phyloP scores from a whole-genome alignment of 2,888 invertebrate species.

The Lottia gigantea region DNA sequence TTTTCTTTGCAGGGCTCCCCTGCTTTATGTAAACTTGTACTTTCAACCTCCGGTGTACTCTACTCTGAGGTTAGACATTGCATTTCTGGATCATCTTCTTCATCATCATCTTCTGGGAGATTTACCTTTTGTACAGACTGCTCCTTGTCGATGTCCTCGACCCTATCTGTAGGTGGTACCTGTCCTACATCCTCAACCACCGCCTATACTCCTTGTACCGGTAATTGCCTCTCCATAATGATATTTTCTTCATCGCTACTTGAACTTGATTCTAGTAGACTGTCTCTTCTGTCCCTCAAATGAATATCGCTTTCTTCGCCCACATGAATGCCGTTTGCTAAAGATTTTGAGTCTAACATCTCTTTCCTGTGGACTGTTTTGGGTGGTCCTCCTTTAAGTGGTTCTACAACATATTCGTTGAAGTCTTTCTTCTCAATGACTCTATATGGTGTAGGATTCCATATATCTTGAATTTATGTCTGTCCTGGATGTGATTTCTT shows the following conservation, averaged over 20 bases:
- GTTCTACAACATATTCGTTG: background rate
- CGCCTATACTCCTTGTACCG: background rate
- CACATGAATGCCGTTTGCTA: too few relatives aligned
- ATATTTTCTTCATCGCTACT: too few relatives aligned
- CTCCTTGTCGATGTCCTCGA: background rate
- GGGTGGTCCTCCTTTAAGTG: background rate
- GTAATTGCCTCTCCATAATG: too few relatives aligned
- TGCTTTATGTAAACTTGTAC: conserved; percentile 8
- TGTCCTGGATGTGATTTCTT: background rate
- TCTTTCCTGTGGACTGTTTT: too few relatives aligned
- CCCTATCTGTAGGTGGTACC: background rate
- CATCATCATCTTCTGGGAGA: background rate
- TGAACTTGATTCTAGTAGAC: too few relatives aligned
- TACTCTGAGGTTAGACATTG: too few relatives aligned
- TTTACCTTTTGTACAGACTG: background rate
- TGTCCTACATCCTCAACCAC: background rate
- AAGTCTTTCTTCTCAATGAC: background rate
- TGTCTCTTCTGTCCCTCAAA: background rate
- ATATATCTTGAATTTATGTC: conserved; percentile 6
- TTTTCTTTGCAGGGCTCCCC: conserved; percentile 2
- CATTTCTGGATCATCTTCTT: too few relatives aligned
- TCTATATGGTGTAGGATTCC: background rate
- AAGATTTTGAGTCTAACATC: too few relatives aligned
- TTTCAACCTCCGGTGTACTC: background rate
- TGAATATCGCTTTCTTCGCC: background rate